These are phyloP conservation scores for Crossaster papposus DNA, from an alignment of 53 echinoderm and acorn worm species.

Conservation along the genomic window DNA sequence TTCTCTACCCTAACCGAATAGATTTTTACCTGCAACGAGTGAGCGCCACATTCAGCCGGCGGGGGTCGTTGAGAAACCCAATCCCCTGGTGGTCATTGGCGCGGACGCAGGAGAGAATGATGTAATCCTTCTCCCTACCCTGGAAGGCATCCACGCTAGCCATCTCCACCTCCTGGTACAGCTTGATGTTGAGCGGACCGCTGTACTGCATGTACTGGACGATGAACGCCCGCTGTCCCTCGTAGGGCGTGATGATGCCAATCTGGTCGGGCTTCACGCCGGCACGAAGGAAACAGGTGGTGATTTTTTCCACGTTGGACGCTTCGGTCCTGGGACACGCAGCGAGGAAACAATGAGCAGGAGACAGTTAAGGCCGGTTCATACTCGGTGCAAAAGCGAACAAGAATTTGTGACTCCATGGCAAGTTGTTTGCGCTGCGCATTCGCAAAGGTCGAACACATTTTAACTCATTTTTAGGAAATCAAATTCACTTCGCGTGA, in stretches of 20 bases:
- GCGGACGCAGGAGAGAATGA: constrained; percentile 95
- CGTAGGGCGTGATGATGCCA: constrained; percentile 97
- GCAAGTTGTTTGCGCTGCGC: too few relatives aligned
- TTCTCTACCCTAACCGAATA: too few relatives aligned
- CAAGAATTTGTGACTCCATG: too few relatives aligned
- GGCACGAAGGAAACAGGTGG: constrained; percentile 92
- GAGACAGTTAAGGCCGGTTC: background rate
- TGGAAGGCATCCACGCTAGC: constrained; percentile 99
- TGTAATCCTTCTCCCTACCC: constrained; percentile 96
- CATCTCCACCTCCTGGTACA: constrained; percentile 97
- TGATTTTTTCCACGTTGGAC: constrained; percentile 95
- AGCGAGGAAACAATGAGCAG: background rate
- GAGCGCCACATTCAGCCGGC: constrained; percentile 94
- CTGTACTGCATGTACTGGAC: constrained; percentile 99
- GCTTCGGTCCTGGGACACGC: constrained; percentile 81
- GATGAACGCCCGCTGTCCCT: constrained; percentile 96
- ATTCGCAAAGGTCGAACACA: too few relatives aligned
- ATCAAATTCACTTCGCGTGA: too few relatives aligned
- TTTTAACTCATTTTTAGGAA: too few relatives aligned
- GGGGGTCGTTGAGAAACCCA: constrained; percentile 94
- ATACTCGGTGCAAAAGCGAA: too few relatives aligned
- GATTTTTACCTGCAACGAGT: constrained; percentile 88
- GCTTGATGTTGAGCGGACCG: constrained; percentile 90
- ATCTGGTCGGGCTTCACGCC: constrained; percentile 97
- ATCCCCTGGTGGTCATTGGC: constrained; percentile 99